Evolutionary conservation across 2,797 vertebrate genomes (phyloP).

Genomic region (Neoniphon sammara): DNA sequence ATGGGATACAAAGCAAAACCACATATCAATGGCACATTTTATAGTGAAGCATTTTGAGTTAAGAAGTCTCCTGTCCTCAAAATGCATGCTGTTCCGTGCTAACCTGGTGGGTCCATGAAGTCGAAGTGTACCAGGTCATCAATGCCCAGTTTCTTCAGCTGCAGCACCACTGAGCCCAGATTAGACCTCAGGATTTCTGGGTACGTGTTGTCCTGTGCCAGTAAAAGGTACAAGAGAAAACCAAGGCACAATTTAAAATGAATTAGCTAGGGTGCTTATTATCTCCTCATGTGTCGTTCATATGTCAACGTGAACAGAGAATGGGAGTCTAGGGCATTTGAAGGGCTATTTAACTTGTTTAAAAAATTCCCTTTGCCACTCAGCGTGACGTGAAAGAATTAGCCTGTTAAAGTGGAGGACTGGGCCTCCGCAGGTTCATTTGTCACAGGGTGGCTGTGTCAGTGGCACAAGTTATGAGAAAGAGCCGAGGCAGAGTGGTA

Average conservation of each 20-base stretch:
- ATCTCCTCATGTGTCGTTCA: conserved; percentile 65
- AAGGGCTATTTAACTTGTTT: conserved; percentile 78
- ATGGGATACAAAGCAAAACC: not conserved
- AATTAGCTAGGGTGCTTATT: conserved; percentile 70
- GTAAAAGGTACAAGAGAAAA: conserved; percentile 27
- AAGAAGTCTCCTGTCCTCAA: not conserved
- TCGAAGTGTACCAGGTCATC: conserved; percentile 95
- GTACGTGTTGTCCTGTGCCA: conserved; percentile 90
- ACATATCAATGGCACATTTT: not conserved
- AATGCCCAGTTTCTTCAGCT: conserved; percentile 93
- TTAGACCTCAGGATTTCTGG: conserved; percentile 93
- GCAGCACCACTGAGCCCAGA: conserved; percentile 91
- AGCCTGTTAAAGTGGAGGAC: conserved; percentile 64
- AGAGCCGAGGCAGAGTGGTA: conserved; percentile 35
- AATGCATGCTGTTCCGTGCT: not conserved
- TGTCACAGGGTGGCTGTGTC: conserved; percentile 62
- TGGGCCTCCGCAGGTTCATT: conserved; percentile 63
- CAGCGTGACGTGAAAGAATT: conserved; percentile 68
- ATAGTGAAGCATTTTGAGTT: no score
- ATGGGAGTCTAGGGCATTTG: conserved; percentile 50
- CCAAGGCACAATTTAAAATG: conserved; percentile 51
- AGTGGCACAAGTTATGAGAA: conserved; percentile 46
- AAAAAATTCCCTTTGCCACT: conserved; percentile 69
- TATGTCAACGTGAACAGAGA: conserved; percentile 68
- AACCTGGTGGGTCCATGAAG: conserved; percentile 96